Base-by-base conservation (phyloP, 1,140 invertebrate genomes). In the Caenorhabditis brenneri region DNA sequence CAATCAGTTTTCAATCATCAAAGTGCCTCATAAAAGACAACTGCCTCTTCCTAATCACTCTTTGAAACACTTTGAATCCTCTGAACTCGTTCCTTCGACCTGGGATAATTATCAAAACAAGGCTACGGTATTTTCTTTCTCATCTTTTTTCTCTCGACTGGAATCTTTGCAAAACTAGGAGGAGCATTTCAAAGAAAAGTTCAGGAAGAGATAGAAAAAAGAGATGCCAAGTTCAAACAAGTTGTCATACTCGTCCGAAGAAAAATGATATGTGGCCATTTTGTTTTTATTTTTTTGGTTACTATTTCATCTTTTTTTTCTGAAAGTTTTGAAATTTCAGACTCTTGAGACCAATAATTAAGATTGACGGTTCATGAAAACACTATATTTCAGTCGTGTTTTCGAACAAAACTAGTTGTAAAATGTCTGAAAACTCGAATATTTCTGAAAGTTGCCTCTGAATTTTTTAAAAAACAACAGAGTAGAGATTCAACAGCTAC, bases 21-120 rank as follows among this genome's bases (percentile, higher is more conserved):
- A 74, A 74, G 65, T 42, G n/a, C 65, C 65, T 74, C 65, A 74
- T 74, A 74, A 74, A 74, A 74, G 65, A 39, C 65, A 74, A 74
- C 65, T 74, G 65, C 24, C 65, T 42, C n/a, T 36, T 74, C 33
- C 65, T 42, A 42, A 42, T 42, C 39, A 19, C 65, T 24, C 19
- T 65, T 74, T 24, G 7, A 74, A 42, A 42, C 36, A 7, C 7
- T 29, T 22, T 33, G 33, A 46, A 74, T 42, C 33, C n/a, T 74
- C 33, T 74, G 65, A 74, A 42, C 65, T 74, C 65, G 36, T 39
- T 74, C 22, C 15, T 16, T 29, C 10, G 7, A 12, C 9, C 7
- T 15, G 27, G 4, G 7, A 19, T 36, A 36, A 33, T 65, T 10
- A 58, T n/a, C n/a, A n/a, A n/a, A n/a, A n/a, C n/a, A 27, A 29